These are phyloP conservation scores for Tenebrio molitor DNA, from an alignment of 1,140 invertebrate species.

Conservation along the genomic window DNA sequence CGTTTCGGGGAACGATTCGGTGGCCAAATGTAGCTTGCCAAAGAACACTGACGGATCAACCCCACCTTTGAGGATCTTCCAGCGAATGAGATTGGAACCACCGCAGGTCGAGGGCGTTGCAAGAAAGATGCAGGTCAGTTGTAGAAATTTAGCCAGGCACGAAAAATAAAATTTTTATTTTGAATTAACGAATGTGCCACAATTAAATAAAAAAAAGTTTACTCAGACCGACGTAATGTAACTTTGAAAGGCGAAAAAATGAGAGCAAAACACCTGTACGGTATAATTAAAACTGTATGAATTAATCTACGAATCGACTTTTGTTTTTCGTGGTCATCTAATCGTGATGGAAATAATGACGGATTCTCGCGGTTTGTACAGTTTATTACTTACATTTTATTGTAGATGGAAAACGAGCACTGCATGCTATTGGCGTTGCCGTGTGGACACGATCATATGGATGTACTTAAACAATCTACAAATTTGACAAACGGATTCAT, in stretches of 20 bases:
- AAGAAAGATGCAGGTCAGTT: conserved; percentile 93
- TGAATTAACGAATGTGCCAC: too few species aligned
- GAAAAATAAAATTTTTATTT: too few species aligned
- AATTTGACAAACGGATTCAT: conserved; percentile 94
- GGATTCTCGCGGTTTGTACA: background rate
- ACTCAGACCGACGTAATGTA: too few species aligned
- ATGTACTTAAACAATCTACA: conserved; percentile 92
- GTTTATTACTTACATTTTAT: conserved; percentile 47
- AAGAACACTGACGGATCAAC: conserved; percentile 84
- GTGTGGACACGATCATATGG: conserved; percentile 92
- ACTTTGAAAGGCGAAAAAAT: too few species aligned
- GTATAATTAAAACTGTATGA: too few species aligned
- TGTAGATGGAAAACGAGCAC: conserved; percentile 93
- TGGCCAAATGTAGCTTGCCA: conserved; percentile 87
- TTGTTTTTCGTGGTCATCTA: too few species aligned
- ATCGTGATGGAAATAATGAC: too few species aligned
- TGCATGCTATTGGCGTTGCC: conserved; percentile 96
- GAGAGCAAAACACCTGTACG: too few species aligned
- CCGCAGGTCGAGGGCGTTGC: conserved; percentile 95
- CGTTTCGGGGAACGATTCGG: conserved; percentile 91
- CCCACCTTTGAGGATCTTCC: conserved; percentile 90
- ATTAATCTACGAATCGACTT: too few species aligned
- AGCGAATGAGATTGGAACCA: conserved; percentile 95
- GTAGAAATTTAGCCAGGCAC: too few species aligned
- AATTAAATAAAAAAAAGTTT: too few species aligned